Evolutionary conservation across 2,888 invertebrate genomes (phyloP), one percentile per base, ranked within the genome.

Genomic region (Troides helena): DNA sequence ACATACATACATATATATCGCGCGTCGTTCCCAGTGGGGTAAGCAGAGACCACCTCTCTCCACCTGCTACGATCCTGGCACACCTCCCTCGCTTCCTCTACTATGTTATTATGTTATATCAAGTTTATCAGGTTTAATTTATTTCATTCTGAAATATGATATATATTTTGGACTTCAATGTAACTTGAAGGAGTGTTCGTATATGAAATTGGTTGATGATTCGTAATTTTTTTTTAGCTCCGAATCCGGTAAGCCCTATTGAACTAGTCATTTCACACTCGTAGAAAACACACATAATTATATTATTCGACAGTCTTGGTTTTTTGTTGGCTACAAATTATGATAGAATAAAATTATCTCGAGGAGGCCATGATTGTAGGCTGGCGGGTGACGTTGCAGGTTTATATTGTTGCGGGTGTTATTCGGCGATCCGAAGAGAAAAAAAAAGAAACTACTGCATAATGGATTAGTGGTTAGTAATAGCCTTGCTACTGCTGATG

Each of bases 261-360:
- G 87, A 89, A 89, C 89, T 89, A 87, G 86, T 88, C 83, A 88
- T 90, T 90, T 91, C 87, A 87, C 88, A 87, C 86, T 84, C 82
- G 77, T 81, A 80, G 84, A 86, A 84, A 88, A 88, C 87, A 89
- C 82, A 86, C 85, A 89, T 90, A 92, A 92, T 92, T 92, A 90
- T 85, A 88, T 89, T 87, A 88, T 89, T 87, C 89, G 81, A 80
- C 81, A 80, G 81, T 81, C 80, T 79, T 76, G 80, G 79, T 84
- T 90, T 90, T 90, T 90, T 90, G 86, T 89, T 81, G 80, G 78
- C 83, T 81, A 86, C 86, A 85, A 91, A 90, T 92, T 90, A 90
- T 85, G 83, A 86, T 83, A 83, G 86, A 85, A 84, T 81, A 80
- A 83, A 90, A 90, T 91, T 89, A 91, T 90, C 87, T 87, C 78